Conservation (phyloP, 2,113 vertebrate species). For the Bubo scandiacus region DNA sequence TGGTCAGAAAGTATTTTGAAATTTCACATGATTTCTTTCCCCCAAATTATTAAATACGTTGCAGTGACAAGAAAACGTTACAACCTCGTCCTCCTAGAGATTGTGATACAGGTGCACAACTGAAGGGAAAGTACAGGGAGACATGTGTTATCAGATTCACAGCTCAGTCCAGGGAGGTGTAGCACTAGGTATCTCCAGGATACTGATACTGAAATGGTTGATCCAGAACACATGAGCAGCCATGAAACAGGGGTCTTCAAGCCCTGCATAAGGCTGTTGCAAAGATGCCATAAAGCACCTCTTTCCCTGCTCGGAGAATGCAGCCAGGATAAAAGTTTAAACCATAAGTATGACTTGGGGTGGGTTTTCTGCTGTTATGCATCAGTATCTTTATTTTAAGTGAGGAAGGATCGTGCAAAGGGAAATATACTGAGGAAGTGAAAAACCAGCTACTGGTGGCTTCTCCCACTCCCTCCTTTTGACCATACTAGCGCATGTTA, state of each 20-base stretch:
- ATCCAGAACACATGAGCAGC: not conserved
- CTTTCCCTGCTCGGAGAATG: not conserved
- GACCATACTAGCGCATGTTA: not conserved
- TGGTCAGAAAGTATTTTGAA: not conserved
- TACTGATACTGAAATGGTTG: not conserved
- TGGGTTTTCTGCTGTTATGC: not conserved
- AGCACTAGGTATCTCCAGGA: not conserved
- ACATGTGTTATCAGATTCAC: not conserved
- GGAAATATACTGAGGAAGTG: not conserved
- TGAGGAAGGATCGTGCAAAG: not conserved
- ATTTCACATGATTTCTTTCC: not conserved
- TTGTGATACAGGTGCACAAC: not conserved
- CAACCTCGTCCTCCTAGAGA: not conserved
- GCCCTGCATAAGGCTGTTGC: not conserved
- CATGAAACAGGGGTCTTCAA: not conserved
- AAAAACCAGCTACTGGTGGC: not conserved
- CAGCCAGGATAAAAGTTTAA: not conserved
- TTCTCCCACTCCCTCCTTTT: not conserved
- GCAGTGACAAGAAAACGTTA: not conserved
- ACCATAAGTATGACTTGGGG: not conserved
- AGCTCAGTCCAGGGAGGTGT: not conserved
- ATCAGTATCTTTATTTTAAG: not conserved
- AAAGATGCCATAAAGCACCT: not conserved
- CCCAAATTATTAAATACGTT: not conserved
- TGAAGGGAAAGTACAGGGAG: not conserved